These are phyloP conservation scores for Dendrocopos noguchii DNA, from an alignment of 2,113 vertebrate species.

Conservation along the genomic window DNA sequence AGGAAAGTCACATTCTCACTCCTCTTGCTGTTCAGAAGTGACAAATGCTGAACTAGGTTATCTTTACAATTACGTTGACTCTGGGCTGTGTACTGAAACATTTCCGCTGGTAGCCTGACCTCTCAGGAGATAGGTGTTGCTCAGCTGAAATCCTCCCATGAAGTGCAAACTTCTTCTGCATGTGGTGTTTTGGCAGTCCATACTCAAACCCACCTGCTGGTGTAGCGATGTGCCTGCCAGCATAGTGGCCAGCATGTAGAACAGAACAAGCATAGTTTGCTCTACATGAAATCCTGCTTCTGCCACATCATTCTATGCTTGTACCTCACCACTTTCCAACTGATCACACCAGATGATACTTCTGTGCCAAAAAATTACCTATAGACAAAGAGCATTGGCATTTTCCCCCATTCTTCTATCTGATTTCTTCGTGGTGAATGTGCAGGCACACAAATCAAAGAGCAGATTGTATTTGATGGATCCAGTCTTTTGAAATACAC, in stretches of 20 bases:
- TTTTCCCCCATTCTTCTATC: neutral
- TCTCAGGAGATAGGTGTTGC: neutral
- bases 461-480: conserved; percentile 1
- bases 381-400: neutral
- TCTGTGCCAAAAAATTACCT: conserved; percentile 23
- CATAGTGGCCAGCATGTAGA: neutral
- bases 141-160: neutral
- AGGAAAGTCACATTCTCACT: neutral
- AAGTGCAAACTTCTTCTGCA: neutral
- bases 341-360: neutral
- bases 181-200: neutral
- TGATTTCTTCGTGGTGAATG: neutral
- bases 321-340: conserved; percentile 13
- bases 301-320: neutral
- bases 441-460: conserved; percentile 7
- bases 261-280: neutral
- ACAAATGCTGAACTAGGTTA: neutral
- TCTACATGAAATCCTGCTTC: neutral
- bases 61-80: neutral
- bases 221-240: neutral
- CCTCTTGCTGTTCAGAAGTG: neutral
- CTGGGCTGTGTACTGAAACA: neutral
- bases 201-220: neutral
- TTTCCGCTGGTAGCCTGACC: neutral
- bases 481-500: neutral